phyloP scores from a whole-genome alignment of 2,888 invertebrate species.

The Rhamphomyia laevipes region DNA sequence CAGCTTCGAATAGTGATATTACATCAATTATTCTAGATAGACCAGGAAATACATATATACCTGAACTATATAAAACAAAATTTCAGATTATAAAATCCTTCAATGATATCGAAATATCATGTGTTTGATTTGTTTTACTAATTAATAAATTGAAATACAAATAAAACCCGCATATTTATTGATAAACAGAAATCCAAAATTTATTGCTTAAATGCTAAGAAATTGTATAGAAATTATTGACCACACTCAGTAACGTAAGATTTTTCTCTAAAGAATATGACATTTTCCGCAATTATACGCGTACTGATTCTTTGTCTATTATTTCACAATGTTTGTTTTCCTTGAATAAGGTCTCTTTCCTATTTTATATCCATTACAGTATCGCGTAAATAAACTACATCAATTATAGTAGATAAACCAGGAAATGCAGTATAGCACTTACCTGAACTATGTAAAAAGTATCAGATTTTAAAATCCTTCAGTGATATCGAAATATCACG shows the following conservation, averaged over 20 bases:
- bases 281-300: constrained; percentile 75
- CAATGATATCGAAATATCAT: constrained; percentile 35
- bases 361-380: constrained; percentile 68
- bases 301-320: constrained; percentile 61
- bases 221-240: background rate
- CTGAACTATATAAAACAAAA: constrained; percentile 43
- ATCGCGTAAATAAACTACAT: constrained; percentile 61
- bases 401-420: constrained; percentile 60
- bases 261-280: constrained; percentile 60
- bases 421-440: constrained; percentile 56
- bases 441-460: constrained; percentile 46
- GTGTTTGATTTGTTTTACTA: constrained; percentile 8
- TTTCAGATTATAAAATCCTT: constrained; percentile 51
- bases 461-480: constrained; percentile 49
- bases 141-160: constrained; percentile 10
- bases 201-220: background rate
- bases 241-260: background rate
- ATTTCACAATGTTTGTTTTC: constrained; percentile 76
- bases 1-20: constrained; percentile 65
- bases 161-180: constrained; percentile 7
- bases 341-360: constrained; percentile 72
- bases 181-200: too few relatives aligned
- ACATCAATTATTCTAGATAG: constrained; percentile 57
- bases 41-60: constrained; percentile 64
- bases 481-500: constrained; percentile 35